Conservation (phyloP, 2,888 invertebrate species). For the Pollenia labialis region DNA sequence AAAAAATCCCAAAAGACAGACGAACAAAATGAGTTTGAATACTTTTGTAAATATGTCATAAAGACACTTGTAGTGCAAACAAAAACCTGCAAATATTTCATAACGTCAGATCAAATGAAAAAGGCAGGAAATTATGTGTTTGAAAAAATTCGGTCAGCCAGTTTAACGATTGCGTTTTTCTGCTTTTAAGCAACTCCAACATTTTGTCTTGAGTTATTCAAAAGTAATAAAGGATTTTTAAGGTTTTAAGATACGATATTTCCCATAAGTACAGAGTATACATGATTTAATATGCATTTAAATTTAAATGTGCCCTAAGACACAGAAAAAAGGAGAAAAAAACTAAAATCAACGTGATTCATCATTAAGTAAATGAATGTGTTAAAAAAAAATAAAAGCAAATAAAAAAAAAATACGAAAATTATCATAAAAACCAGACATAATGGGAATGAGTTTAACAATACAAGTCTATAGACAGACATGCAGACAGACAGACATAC, state of each 20-base stretch:
- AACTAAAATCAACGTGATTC: constrained; percentile 49
- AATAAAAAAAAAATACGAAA: constrained; percentile 46
- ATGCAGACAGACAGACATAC: constrained; percentile 26
- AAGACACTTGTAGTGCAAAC: background rate
- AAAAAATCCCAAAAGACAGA: background rate
- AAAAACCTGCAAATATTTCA: no score
- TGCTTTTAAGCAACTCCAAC: no score
- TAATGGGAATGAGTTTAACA: constrained; percentile 64
- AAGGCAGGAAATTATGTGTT: background rate
- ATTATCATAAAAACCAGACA: constrained; percentile 70
- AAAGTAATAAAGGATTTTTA: background rate
- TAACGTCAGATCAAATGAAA: background rate
- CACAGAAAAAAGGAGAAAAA: background rate
- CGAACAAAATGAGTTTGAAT: constrained; percentile 14
- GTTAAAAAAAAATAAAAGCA: constrained; percentile 21
- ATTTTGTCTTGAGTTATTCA: no score
- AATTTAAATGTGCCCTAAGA: constrained; percentile 57
- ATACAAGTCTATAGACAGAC: constrained; percentile 57
- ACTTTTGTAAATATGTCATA: constrained; percentile 26
- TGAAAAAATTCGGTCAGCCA: background rate
- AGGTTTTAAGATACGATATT: background rate
- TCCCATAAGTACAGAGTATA: background rate
- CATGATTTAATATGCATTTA: constrained; percentile 53
- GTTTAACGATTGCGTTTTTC: no score
- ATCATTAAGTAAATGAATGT: constrained; percentile 59